phyloP scores from a whole-genome alignment of 2,888 invertebrate species.

The Apotomis capreana region DNA sequence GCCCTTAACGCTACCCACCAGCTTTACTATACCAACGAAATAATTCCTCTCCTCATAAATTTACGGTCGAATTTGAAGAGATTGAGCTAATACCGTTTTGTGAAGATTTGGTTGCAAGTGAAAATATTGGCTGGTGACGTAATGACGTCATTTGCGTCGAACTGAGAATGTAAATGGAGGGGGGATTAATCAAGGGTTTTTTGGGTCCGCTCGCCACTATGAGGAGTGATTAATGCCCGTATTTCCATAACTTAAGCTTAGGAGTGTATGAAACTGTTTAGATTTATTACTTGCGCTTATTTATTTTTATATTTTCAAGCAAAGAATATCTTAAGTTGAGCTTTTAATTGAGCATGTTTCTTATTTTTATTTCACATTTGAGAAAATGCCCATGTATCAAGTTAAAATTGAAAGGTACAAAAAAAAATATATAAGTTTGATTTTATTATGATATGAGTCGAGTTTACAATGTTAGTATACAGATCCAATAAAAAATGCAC shows the following conservation, averaged over 20 bases:
- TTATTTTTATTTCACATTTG: too few relatives aligned
- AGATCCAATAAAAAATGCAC: too few relatives aligned
- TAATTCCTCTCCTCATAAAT: neutral
- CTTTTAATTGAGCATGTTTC: too few relatives aligned
- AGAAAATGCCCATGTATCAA: too few relatives aligned
- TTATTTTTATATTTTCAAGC: neutral
- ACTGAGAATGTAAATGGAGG: conserved; percentile 40
- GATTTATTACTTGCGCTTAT: conserved; percentile 18
- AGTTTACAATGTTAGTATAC: too few relatives aligned
- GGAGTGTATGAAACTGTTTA: conserved; percentile 21
- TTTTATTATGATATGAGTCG: too few relatives aligned
- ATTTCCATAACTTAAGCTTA: conserved; percentile 25
- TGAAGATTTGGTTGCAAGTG: conserved; percentile 50
- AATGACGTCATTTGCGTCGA: conserved; percentile 48
- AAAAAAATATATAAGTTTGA: too few relatives aligned
- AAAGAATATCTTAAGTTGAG: too few relatives aligned
- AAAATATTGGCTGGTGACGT: conserved; percentile 57
- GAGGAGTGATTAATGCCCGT: conserved; percentile 35
- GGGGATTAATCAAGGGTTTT: conserved; percentile 38
- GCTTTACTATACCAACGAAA: neutral
- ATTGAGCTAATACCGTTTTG: conserved; percentile 22
- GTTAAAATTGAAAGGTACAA: too few relatives aligned
- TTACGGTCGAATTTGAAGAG: conserved; percentile 50
- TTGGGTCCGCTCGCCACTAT: conserved; percentile 34
- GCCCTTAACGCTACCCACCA: conserved; percentile 44